Evolutionary conservation across 2,797 vertebrate genomes (phyloP), one percentile per base, ranked within the genome.

Genomic region (Forpus xanthops): DNA sequence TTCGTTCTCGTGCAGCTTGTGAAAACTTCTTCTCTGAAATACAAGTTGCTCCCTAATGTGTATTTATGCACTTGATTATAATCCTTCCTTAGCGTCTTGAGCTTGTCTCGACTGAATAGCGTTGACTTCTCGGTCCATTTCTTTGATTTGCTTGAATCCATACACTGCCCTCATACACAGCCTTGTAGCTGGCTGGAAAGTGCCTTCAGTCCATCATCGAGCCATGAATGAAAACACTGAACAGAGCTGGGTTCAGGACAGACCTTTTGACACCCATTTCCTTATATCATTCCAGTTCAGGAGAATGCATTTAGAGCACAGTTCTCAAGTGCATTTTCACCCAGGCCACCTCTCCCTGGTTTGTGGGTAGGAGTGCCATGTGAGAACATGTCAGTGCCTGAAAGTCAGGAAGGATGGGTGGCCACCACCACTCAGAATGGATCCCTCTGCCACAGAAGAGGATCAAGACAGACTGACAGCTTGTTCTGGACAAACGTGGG

Each of bases 121-220:
- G 27, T 33, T 83, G 42, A 9, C 17, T 49, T 82, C 72, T 49
- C n/a, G 42, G 53, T 12, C 33, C 15, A 11, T 65, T 81, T 72
- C 62, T 92, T 53, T 0, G 0, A 28, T 15, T 35, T n/a, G 42
- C 2, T 1, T 67, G 31, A 56, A 61, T 31, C 5, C 0, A 0
- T 70, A 39, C 6, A 0, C 39, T 78, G 91, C 33, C 47, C 25
- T 74, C 0, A 0, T 42, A 53, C 30, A 33, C 55, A 44, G 55
- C 33, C 55, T 58, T 35, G 17, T 53, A n/a, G 68, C 64, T 20
- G 39, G 18, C 66, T 42, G 24, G 11, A 23, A 55, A 67, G 24
- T 7, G 28, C n/a, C 41, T 53, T 35, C 78, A 1, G 27, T 12
- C 47, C 79, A 19, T 41, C 87, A 72, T 31, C 35, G 33, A 91